phyloP scores from a whole-genome alignment of 1,140 invertebrate genomes.

The Listronotus bonariensis region DNA sequence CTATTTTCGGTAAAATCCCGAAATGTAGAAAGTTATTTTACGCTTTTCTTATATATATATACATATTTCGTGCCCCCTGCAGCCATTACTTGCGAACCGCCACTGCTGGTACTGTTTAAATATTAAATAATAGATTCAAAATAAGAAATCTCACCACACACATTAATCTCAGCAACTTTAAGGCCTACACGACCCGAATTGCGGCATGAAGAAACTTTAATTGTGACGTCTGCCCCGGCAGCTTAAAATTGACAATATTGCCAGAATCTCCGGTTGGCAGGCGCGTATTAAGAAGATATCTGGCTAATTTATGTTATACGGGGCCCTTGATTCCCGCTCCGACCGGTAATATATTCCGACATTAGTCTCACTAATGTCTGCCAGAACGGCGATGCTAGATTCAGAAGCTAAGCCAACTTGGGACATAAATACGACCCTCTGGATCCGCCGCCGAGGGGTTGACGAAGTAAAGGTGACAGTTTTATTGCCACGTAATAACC shows the following conservation, averaged over 20 bases:
- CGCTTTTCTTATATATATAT: too few relatives aligned
- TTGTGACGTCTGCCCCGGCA: constrained; percentile 32
- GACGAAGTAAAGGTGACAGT: constrained; percentile 37
- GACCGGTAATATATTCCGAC: constrained; percentile 54
- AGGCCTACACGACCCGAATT: constrained; percentile 12
- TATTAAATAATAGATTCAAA: too few relatives aligned
- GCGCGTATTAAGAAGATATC: constrained; percentile 55
- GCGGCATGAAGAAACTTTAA: constrained; percentile 33
- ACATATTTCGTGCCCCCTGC: too few relatives aligned
- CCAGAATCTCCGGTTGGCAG: constrained; percentile 51
- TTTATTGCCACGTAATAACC: constrained; percentile 39
- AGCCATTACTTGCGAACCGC: too few relatives aligned
- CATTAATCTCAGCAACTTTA: constrained; percentile 3
- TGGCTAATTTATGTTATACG: constrained; percentile 53
- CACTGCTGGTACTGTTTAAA: too few relatives aligned
- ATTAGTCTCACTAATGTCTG: constrained; percentile 54
- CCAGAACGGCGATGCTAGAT: constrained; percentile 51
- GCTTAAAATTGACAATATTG: constrained; percentile 49
- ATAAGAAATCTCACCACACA: constrained; percentile 1
- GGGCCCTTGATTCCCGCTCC: constrained; percentile 45
- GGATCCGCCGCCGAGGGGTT: constrained; percentile 32
- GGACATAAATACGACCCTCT: constrained; percentile 39
- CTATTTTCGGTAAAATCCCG: too few relatives aligned
- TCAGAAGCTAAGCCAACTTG: constrained; percentile 36
- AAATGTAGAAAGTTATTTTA: too few relatives aligned